Evolutionary conservation across 92 coral and sea anemone genomes (phyloP).

Genomic region (Actinernus sp.): DNA sequence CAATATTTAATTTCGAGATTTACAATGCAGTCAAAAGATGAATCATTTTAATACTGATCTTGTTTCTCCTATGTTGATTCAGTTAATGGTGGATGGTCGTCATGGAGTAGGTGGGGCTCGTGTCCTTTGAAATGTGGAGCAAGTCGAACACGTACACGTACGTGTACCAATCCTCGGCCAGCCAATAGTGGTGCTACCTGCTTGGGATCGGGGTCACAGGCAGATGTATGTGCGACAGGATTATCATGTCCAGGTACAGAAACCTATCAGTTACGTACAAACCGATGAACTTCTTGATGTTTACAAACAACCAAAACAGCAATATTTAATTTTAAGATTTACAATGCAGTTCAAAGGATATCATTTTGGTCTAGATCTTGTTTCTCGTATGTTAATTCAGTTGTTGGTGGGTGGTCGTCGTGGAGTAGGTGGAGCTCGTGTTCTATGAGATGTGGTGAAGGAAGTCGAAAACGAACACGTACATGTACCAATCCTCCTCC

Average conservation of each 20-base stretch:
- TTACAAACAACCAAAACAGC: no score
- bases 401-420: not conserved
- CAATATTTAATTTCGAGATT: no score
- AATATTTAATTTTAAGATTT: no score
- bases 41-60: not conserved
- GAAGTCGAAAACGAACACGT: no score
- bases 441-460: no score
- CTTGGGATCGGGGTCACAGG: not conserved
- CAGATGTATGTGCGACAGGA: not conserved
- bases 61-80: not conserved
- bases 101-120: slow-evolving; percentile 4
- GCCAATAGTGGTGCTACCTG: slow-evolving; percentile 24
- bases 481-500: no score
- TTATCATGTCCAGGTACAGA: slow-evolving; percentile 19
- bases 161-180: slow-evolving; percentile 23
- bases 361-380: no score
- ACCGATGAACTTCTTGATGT: no score
- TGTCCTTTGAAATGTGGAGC: slow-evolving; percentile 23
- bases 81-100: slow-evolving; percentile 21
- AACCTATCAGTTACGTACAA: no score
- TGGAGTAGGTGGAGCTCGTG: no score
- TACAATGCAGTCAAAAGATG: no score
- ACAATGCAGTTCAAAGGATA: no score
- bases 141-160: slow-evolving; percentile 17
- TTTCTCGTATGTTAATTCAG: not conserved